Base-by-base conservation (phyloP, 2,797 vertebrate genomes). In the Sebastiscus tertius region DNA sequence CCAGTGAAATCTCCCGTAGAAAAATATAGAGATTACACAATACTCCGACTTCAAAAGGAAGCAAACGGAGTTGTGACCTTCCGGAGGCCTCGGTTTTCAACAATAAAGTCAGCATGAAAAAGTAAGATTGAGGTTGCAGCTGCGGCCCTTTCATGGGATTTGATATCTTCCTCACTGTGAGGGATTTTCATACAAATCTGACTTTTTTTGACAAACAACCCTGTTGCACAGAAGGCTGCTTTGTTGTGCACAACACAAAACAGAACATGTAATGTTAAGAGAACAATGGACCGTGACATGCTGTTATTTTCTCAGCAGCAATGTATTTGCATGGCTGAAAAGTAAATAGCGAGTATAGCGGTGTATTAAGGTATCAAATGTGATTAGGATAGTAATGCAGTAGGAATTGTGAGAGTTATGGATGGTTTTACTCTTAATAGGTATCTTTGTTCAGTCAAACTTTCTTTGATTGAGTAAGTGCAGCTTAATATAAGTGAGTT, bases 181-280 rank as follows among this genome's bases (percentile, higher is more conserved):
- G 27, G 42, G 70, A 77, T 74, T 89, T 74, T 80, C 65, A 84
- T 87, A 76, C 58, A 89, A 85, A 86, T 85, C 3, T 9, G 34
- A 68, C 71, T 77, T 11, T 73, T 78, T 85, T 58, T 71, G 74
- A 87, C 72, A 78, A 74, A 73, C 66, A 75, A 3, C 39, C 54
- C 39, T 67, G 29, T 83, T 59, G 14, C 12, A 39, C 14, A 72
- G 16, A 69, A 18, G 33, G 24, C 39, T 66, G 54, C 22, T 69
- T 73, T 22, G 74, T 59, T 46, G 69, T 75, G n/a, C 55, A 33
- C 20, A 13, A 72, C 58, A 79, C 24, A 60, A 72, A 79, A 69
- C 20, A 79, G 2, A 34, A 72, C 22, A 63, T 54, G 42, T 63
- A 42, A 26, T 73, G 70, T 62, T 72, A 67, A 31, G 39, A 73